Base-by-base conservation (phyloP, 2,113 vertebrate genomes). In the Gallinago undulata region DNA sequence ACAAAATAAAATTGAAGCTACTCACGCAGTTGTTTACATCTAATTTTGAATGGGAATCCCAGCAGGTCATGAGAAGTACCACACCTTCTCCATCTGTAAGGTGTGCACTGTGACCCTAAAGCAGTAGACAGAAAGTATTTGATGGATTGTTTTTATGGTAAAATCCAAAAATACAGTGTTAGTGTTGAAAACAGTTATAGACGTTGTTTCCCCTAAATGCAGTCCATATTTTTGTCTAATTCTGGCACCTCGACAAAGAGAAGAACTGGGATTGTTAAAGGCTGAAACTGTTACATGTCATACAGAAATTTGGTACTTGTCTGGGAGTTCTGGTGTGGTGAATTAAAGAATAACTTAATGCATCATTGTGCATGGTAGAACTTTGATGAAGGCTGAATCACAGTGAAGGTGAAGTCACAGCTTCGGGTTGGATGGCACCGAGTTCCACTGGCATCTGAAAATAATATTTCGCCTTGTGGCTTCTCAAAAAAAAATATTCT, bases 301-400 rank as follows among this genome's bases (percentile, higher is more conserved):
- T 57, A 37, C 19, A 59, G 83, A 60, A 41, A 35, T 86, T 39
- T 21, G 33, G 12, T 63, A 10, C 59, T 80, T 64, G 31, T 35
- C 33, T 89, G 60, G 50, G 56, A 59, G 9, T 22, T 84, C 23
- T 33, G 17, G 56, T 53, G 51, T 47, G 33, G 10, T 56, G 51
- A 74, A 8, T 33, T 67, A 73, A 76, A 51, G 39, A 70, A 39
- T 18, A 63, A n/a, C 27, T 19, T 56, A 4, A 10, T 62, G 8
- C 0, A 1, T 68, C 21, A 11, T 68, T 31, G 23, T 7, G 4
- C 7, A 0, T 31, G 28, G 25, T 47, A 22, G 30, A 87, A 22
- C 48, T 2, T 2, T 14, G 43, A 30, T 45, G n/a, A 64, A 45
- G 66, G 23, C 60, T 84, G 63, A 77, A 47, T 22, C 10, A 18